Percentiles rank a stretch among this genome's conserved stretches.
Evolutionary conservation across 1,140 invertebrate genomes (phyloP).

Genomic region (Spodoptera litura): DNA sequence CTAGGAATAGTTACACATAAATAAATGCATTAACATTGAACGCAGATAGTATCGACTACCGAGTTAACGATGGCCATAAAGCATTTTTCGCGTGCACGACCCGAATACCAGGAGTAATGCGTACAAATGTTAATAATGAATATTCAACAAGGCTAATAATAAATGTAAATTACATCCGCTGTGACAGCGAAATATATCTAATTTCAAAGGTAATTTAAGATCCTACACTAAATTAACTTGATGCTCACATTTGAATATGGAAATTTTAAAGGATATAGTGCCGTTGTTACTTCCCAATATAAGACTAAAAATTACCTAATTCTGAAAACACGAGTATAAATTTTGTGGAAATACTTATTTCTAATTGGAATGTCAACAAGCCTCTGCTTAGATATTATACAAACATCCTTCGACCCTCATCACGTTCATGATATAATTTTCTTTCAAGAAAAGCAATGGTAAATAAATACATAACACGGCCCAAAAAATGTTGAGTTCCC

Average conservation of each 20-base stretch:
- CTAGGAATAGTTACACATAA: constrained; percentile 14
- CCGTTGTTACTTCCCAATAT: constrained; percentile 10
- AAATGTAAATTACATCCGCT: constrained; percentile 69
- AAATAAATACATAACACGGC: not conserved
- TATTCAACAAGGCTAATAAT: constrained; percentile 66
- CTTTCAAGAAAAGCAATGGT: constrained; percentile 15
- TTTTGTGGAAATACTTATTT: not conserved
- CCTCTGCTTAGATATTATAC: not conserved
- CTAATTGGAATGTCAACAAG: constrained; percentile 14
- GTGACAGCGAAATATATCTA: constrained; percentile 66
- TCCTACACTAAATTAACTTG: constrained; percentile 59
- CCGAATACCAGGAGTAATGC: constrained; percentile 49
- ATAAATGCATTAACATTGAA: constrained; percentile 33
- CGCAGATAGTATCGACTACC: constrained; percentile 36
- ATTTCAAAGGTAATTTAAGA: constrained; percentile 65
- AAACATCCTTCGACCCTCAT: constrained; percentile 7
- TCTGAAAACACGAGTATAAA: not conserved
- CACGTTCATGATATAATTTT: constrained; percentile 4
- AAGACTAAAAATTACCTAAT: not conserved
- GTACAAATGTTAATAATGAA: constrained; percentile 53
- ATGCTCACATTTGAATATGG: constrained; percentile 58
- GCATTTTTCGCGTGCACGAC: constrained; percentile 44
- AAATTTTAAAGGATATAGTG: constrained; percentile 55
- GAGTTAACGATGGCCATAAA: constrained; percentile 44
- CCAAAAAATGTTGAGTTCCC: constrained; percentile 3